phyloP scores from a whole-genome alignment of 2,797 vertebrate genomes.

The Spheniscus humboldti region DNA sequence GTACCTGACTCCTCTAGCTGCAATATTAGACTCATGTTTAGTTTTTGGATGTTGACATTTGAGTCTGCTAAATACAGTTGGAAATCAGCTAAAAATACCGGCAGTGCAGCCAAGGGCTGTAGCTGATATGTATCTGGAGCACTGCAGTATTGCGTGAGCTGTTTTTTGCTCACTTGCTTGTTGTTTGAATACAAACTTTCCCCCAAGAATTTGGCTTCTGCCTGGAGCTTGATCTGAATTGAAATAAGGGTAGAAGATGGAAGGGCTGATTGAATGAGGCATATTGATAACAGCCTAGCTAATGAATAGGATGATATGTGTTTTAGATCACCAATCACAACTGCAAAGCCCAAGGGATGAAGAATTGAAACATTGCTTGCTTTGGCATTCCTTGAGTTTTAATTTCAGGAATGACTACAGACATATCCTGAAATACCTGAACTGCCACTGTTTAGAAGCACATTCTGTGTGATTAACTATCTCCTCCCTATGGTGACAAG shows the following conservation, averaged over 20 bases:
- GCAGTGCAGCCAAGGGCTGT: fast-evolving
- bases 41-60: background rate
- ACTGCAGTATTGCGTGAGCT: background rate
- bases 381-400: background rate
- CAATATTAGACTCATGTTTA: background rate
- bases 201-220: background rate
- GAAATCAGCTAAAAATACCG: fast-evolving
- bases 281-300: background rate
- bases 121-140: fast-evolving
- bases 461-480: background rate
- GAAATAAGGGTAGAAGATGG: background rate
- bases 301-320: fast-evolving
- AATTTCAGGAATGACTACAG: background rate
- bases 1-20: background rate
- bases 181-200: background rate
- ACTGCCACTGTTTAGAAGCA: background rate
- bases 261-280: background rate
- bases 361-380: background rate
- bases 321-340: background rate
- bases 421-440: background rate
- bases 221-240: background rate
- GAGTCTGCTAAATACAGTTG: background rate
- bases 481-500: background rate
- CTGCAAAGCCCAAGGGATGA: background rate
- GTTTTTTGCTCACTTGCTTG: background rate